These are phyloP conservation scores for Apotomis capreana DNA, from an alignment of 2,888 invertebrate species.

Conservation along the genomic window DNA sequence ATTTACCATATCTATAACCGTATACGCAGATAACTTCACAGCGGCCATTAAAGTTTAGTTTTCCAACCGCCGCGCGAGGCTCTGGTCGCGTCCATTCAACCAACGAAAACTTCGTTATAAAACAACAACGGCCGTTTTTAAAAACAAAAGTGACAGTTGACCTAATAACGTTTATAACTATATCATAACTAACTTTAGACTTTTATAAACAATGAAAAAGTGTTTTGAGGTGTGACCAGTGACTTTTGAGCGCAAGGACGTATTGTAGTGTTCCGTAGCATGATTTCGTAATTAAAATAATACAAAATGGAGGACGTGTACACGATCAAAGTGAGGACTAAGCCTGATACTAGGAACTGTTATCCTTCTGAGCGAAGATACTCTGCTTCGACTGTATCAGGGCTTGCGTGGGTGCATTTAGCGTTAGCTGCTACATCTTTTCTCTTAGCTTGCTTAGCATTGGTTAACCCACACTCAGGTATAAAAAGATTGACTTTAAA, in stretches of 20 bases:
- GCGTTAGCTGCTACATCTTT: conserved; percentile 84
- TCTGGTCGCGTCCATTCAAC: conserved; percentile 39
- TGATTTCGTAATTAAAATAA: conserved; percentile 54
- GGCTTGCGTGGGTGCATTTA: conserved; percentile 85
- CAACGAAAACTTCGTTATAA: conserved; percentile 36
- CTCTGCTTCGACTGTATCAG: conserved; percentile 86
- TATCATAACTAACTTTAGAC: background rate
- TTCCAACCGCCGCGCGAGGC: conserved; percentile 49
- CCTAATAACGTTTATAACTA: background rate
- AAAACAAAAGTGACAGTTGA: conserved; percentile 36
- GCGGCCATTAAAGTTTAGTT: conserved; percentile 52
- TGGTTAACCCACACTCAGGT: conserved; percentile 64
- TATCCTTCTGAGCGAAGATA: conserved; percentile 87
- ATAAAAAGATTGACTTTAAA: conserved; percentile 42
- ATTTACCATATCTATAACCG: background rate
- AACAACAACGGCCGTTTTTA: conserved; percentile 42
- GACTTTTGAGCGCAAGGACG: conserved; percentile 24
- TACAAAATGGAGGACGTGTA: conserved; percentile 86
- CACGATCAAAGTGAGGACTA: conserved; percentile 86
- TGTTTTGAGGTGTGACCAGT: conserved; percentile 4
- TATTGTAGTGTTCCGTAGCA: conserved; percentile 20
- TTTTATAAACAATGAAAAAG: background rate
- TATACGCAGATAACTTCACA: conserved; percentile 26
- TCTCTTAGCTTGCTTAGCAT: conserved; percentile 81
- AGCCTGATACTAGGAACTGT: conserved; percentile 82